Evolutionary conservation across 2,888 invertebrate genomes (phyloP).

Genomic region (Scotopteryx bipunctaria): DNA sequence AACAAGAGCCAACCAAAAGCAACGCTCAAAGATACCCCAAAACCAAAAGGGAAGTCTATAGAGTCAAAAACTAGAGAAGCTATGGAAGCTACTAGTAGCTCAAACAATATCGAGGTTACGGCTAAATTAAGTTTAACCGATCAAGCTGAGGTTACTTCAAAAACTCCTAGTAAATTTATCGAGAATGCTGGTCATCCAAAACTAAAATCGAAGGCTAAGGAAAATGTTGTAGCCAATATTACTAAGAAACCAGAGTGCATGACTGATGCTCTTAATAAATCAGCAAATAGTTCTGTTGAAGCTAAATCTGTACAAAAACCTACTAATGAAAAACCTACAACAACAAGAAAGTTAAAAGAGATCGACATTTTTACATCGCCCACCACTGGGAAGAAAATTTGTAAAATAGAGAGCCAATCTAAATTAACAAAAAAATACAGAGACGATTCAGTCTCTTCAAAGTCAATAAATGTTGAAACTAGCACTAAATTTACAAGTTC

Average conservation of each 20-base stretch:
- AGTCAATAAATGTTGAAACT: not conserved
- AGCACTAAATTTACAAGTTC: not conserved
- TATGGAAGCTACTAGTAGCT: conserved; percentile 5
- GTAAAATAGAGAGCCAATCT: not conserved
- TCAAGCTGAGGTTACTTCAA: not conserved
- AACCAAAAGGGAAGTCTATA: not conserved
- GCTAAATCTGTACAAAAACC: not conserved
- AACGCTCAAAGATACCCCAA: not conserved
- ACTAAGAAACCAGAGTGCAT: not conserved
- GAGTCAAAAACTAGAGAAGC: not conserved
- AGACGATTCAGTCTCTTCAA: not conserved
- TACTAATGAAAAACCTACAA: conserved; percentile 1
- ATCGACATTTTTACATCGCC: conserved; percentile 18
- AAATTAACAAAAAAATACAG: not conserved
- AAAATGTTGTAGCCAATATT: not conserved
- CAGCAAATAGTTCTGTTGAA: not conserved
- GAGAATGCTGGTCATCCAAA: not conserved
- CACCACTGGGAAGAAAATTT: conserved; percentile 8
- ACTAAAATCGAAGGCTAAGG: not conserved
- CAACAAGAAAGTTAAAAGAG: conserved; percentile 8
- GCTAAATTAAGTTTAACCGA: not conserved
- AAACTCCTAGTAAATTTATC: not conserved
- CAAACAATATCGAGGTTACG: not conserved
- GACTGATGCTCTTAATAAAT: conserved; percentile 4
- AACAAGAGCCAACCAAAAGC: not conserved